A percentile compares a stretch with the other conserved stretches of the same genome.
Evolutionary conservation across 2,797 vertebrate species (phyloP).

Genomic region (Limnodromus scolopaceus): DNA sequence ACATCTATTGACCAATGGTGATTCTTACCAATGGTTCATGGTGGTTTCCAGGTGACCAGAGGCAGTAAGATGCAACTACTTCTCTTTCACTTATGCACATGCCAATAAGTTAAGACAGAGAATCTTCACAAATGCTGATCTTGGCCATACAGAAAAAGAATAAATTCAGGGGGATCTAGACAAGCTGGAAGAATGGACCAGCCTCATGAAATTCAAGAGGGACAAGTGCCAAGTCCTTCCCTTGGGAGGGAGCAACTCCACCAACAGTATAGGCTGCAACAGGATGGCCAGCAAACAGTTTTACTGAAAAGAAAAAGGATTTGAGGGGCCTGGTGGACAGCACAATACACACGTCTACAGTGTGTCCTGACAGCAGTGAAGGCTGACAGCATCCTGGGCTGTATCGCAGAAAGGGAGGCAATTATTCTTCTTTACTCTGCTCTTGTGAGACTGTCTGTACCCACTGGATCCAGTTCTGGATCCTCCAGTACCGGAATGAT

Average conservation of each 20-base stretch:
- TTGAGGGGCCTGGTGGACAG: not conserved
- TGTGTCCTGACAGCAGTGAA: not conserved
- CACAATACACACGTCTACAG: rapidly evolving
- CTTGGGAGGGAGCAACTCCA: not conserved
- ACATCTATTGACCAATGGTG: not conserved
- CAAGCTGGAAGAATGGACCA: not conserved
- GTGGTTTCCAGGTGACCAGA: not conserved
- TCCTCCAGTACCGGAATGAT: not conserved
- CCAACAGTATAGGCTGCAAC: not conserved
- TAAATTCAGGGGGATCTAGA: not conserved
- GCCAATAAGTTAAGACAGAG: not conserved
- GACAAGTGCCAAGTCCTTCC: not conserved
- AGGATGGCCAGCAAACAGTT: not conserved
- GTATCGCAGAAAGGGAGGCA: not conserved
- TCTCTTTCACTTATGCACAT: not conserved
- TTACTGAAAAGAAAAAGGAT: not conserved
- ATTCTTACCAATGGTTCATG: not conserved
- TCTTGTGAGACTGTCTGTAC: not conserved
- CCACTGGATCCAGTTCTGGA: not conserved
- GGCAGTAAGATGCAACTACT: not conserved
- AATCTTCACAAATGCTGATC: not conserved
- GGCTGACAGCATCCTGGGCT: not conserved
- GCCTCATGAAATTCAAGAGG: not conserved
- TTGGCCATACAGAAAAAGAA: not conserved
- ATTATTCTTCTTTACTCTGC: not conserved